These are phyloP conservation scores for Fistularia tabacaria DNA, from an alignment of 2,797 vertebrate species.

Conservation along the genomic window DNA sequence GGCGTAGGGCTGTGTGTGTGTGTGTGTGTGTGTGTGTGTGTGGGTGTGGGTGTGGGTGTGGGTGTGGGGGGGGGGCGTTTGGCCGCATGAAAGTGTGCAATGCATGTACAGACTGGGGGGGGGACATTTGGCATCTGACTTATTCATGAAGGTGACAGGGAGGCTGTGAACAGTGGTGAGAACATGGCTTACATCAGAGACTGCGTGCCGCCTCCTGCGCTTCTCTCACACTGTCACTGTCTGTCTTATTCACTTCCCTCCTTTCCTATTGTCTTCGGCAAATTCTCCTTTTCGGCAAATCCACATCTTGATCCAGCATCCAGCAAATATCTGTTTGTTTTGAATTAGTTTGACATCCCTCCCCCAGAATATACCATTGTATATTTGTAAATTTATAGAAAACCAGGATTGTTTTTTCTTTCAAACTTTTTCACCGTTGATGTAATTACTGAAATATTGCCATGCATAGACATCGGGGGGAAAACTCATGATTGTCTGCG, in stretches of 20 bases:
- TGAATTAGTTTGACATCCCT: too few relatives aligned
- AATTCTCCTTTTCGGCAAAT: conserved; percentile 1
- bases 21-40: conserved; percentile 1
- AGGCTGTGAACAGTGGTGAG: conserved; percentile 56
- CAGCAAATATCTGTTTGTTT: too few relatives aligned
- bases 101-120: conserved; percentile 21
- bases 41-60: conserved; percentile 3
- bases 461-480: too few relatives aligned
- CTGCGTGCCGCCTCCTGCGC: conserved; percentile 49
- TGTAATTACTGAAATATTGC: too few relatives aligned
- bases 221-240: conserved; percentile 49
- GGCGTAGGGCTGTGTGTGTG: not conserved
- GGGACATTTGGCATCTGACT: conserved; percentile 67
- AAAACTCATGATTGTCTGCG: too few relatives aligned
- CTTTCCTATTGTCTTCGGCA: conserved; percentile 21
- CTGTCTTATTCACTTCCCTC: conserved; percentile 32
- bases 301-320: not conserved
- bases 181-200: conserved; percentile 65
- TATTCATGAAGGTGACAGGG: conserved; percentile 67
- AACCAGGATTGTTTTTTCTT: too few relatives aligned
- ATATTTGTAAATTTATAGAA: too few relatives aligned
- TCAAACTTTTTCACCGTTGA: too few relatives aligned
- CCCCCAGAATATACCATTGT: too few relatives aligned
- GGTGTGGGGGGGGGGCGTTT: conserved; percentile 13
- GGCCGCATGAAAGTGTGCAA: conserved; percentile 10